Evolutionary conservation across 2,888 invertebrate species (phyloP).

Genomic region (Mesochorus sp.): DNA sequence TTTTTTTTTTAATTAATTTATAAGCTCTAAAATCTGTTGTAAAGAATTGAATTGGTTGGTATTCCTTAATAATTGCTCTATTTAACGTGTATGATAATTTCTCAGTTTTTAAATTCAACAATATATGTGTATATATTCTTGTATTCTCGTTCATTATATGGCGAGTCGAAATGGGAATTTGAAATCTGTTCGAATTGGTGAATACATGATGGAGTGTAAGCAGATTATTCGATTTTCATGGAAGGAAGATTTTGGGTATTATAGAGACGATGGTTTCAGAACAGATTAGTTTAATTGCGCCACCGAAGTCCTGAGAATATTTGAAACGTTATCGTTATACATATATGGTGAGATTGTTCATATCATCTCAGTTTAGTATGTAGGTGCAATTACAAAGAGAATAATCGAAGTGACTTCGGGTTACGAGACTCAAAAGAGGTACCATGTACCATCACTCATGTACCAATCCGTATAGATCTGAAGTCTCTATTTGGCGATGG

Average conservation of each 20-base stretch:
- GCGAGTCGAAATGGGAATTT: background rate
- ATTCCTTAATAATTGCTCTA: too few species aligned
- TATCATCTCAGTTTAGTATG: background rate
- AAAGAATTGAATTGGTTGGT: too few species aligned
- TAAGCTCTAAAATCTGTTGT: too few species aligned
- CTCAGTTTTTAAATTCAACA: too few species aligned
- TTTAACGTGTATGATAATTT: too few species aligned
- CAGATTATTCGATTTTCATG: background rate
- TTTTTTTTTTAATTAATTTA: too few species aligned
- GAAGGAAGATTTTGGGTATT: background rate
- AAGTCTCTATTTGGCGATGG: slow-evolving; percentile 24
- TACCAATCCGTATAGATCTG: background rate
- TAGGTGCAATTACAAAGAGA: slow-evolving; percentile 33
- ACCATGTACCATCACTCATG: background rate
- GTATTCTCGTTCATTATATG: too few species aligned
- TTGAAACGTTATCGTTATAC: background rate
- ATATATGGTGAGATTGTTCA: slow-evolving; percentile 18
- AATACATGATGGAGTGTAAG: background rate
- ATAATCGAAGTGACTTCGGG: slow-evolving; percentile 36
- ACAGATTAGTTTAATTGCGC: slow-evolving; percentile 20
- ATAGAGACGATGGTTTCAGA: slow-evolving; percentile 6
- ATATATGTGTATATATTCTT: too few species aligned
- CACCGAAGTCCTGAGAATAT: background rate
- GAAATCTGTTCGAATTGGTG: background rate
- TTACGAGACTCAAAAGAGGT: background rate